phyloP scores from a whole-genome alignment of 2,113 vertebrate species.

The Tinamus guttatus region DNA sequence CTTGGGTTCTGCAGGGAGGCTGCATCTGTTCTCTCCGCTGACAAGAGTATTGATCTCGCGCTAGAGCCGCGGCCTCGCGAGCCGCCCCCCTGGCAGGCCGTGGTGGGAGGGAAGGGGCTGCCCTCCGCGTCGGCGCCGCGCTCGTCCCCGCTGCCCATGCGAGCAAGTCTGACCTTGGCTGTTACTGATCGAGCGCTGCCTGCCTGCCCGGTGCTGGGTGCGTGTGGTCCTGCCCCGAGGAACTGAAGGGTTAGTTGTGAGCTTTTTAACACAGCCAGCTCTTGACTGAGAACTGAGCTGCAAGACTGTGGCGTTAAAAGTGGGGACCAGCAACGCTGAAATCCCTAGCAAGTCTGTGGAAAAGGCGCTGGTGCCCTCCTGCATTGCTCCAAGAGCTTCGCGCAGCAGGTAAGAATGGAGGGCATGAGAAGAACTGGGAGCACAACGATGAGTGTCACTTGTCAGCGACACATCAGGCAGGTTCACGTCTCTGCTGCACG shows the following conservation, averaged over 20 bases:
- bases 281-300: background rate
- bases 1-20: background rate
- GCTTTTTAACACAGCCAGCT: background rate
- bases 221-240: background rate
- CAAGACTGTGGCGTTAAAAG: too few relatives aligned
- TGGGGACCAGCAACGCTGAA: background rate
- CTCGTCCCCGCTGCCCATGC: too few relatives aligned
- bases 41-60: background rate
- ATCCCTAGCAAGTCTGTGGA: background rate
- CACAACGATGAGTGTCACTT: background rate
- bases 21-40: background rate
- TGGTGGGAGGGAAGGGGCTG: background rate
- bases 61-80: background rate
- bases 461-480: background rate
- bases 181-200: background rate
- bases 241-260: background rate
- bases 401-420: background rate
- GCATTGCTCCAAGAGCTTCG: background rate
- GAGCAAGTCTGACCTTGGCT: background rate
- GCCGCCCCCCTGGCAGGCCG: background rate
- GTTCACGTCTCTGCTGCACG: background rate
- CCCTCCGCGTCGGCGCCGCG: too few relatives aligned
- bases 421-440: background rate
- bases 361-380: background rate
- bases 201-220: background rate